Evolutionary conservation across 1,140 invertebrate genomes (phyloP).

Genomic region (Bursaphelenchus mucronatus): DNA sequence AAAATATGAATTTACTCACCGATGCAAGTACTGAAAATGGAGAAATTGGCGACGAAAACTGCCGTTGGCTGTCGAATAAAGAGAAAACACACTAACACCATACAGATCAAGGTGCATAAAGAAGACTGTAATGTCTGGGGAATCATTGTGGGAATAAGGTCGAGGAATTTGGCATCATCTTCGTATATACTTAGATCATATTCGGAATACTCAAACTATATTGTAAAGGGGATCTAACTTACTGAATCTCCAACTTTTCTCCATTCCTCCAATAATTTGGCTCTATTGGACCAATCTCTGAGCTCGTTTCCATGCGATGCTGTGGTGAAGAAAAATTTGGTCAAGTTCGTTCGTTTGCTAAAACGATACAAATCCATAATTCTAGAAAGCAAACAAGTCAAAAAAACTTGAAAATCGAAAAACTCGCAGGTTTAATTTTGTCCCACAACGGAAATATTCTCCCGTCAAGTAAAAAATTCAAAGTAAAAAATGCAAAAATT

Average conservation of each 20-base stretch:
- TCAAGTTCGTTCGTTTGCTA: conserved; percentile 26
- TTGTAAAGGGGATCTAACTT: neutral
- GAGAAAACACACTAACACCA: conserved; percentile 56
- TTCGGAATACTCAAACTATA: conserved; percentile 48
- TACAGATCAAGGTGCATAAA: conserved; percentile 53
- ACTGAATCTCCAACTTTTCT: conserved; percentile 51
- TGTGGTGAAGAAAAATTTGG: conserved; percentile 56
- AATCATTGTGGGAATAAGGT: conserved; percentile 54
- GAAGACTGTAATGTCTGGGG: conserved; percentile 54
- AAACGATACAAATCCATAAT: conserved; percentile 10
- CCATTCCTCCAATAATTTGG: conserved; percentile 52
- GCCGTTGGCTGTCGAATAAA: conserved; percentile 54
- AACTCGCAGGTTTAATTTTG: conserved; percentile 16
- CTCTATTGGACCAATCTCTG: conserved; percentile 56
- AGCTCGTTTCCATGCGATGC: conserved; percentile 53
- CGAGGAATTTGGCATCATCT: conserved; percentile 55
- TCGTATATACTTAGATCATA: conserved; percentile 52
- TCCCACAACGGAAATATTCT: conserved; percentile 1
- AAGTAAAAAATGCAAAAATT: neutral
- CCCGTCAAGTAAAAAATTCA: neutral
- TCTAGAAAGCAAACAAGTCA: conserved; percentile 16
- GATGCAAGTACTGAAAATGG: conserved; percentile 55
- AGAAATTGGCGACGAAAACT: conserved; percentile 51
- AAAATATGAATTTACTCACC: conserved; percentile 32
- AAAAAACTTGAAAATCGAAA: neutral